Base-by-base conservation (phyloP, 2,797 vertebrate genomes). In the Geotrypetes seraphini region DNA sequence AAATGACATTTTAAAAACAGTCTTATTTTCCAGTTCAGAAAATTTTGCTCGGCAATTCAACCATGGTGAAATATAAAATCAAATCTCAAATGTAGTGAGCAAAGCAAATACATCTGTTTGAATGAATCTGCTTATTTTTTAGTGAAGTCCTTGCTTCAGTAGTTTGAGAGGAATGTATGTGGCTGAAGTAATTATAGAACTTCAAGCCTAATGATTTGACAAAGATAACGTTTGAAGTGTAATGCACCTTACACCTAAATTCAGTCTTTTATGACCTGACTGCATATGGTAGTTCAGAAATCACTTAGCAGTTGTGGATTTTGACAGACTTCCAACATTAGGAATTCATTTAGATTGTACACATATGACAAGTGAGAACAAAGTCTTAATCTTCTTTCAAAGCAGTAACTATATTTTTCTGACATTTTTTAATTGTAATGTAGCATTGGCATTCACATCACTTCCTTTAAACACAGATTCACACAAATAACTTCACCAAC, bases 171-270 rank as follows among this genome's bases (percentile, higher is more conserved):
- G 18, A 48, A 28, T 31, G 6, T 12, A 24, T 17, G 19, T 33
- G 13, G 24, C 19, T 41, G 10, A 39, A 49, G 35, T 24, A 50
- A 51, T 53, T 45, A 40, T 36, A 16, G 8, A 17, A 43, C 33
- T 5, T 22, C 5, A 37, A 15, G 23, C 11, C 33, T 54, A 52
- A 32, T 35, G 30, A 30, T 41, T 35, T 49, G 8, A 31, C 16
- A 18, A 31, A 50, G 48, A 34, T 47, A 42, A 18, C 31, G 27
- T 34, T 47, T 58, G 16, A 39, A 44, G 19, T 52, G 9, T 36
- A 33, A 41, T 16, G 5, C 7, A 11, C 18, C 29, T 43, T 10
- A 33, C 57, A 45, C 24, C 25, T 26, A 32, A 50, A 34, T 12
- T 16, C 2, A 4, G 36, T 36, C 37, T 58, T 45, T 51, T 12